These are phyloP conservation scores for Chiloscyllium plagiosum DNA, from an alignment of 2,113 vertebrate genomes.

Conservation along the genomic window DNA sequence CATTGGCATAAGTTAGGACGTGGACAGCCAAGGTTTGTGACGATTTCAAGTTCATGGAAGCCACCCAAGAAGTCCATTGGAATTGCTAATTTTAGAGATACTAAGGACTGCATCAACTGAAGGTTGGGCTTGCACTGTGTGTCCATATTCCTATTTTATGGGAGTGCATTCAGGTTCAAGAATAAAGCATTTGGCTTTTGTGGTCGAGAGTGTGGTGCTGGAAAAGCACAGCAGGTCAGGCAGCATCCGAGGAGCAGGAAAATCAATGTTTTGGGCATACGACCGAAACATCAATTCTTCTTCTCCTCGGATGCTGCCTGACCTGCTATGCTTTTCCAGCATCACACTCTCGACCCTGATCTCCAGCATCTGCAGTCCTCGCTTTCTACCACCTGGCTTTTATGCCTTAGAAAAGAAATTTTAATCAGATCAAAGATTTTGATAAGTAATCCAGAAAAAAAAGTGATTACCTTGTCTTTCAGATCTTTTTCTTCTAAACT, in stretches of 20 bases:
- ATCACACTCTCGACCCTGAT: no score
- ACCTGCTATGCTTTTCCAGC: no score
- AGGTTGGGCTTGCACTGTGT: not conserved
- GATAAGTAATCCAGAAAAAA: not conserved
- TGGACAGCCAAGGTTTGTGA: not conserved
- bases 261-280: no score
- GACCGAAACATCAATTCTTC: no score
- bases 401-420: not conserved
- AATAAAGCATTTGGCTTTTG: not conserved
- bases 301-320: no score
- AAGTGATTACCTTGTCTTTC: constrained; percentile 85
- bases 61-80: not conserved
- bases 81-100: not conserved
- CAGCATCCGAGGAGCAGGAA: no score
- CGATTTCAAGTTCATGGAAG: not conserved
- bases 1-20: not conserved
- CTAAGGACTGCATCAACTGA: not conserved
- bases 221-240: no score
- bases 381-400: no score
- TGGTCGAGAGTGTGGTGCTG: no score
- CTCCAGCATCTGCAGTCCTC: no score
- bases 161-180: not conserved
- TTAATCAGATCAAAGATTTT: not conserved
- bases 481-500: constrained; percentile 96
- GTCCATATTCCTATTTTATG: not conserved